Evolutionary conservation across 53 echinoderm and acorn worm species (phyloP), one percentile per base, ranked within the genome.

Genomic region (Pentamera pediparva): DNA sequence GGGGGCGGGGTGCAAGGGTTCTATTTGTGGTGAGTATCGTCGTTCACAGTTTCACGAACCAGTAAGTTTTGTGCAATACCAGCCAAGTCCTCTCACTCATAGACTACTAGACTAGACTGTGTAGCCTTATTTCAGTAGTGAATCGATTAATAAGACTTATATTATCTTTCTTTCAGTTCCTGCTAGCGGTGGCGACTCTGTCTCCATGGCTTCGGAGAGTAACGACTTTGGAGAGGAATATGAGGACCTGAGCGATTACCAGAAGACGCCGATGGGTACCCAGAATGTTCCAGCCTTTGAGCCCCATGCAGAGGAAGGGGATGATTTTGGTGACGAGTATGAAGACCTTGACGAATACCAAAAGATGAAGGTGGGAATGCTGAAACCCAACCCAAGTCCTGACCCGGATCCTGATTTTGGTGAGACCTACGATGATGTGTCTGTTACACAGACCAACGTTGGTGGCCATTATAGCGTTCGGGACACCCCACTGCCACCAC

Each of bases 231-330:
- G 69, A 56, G 85, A 85, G 27, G 79, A 75, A 1, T 91, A 91
- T 35, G 91, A 91, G 58, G 83, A 87, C 31, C 76, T 91, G 25
- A 83, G 81, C 30, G 77, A 62, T 7, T 89, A 89, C 81, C 89
- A 80, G 41, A 61, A 62, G 56, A 47, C 77, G 20, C 76, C 77
- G 65, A 50, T 80, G 10, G 65, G 39, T 35, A 38, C 37, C 26
- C 22, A 40, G 2, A 36, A 36, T 38, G 40, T 19, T 5, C 5
- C 40, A 28, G 69, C 53, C 0, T 27, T 34, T 4, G 76, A 76
- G 19, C 76, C 76, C 0, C 76, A 64, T 8, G 40, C 76, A 21
- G 55, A 80, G 30, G 75, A 75, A 58, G 60, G 43, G 0, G 82
- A 76, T 56, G 56, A 37, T 21, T 35, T 22, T 61, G 70, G 19